A percentile compares a stretch with the other conserved stretches of the same genome.
Conservation (phyloP, 2,888 invertebrate genomes). For the Spodoptera exigua region DNA sequence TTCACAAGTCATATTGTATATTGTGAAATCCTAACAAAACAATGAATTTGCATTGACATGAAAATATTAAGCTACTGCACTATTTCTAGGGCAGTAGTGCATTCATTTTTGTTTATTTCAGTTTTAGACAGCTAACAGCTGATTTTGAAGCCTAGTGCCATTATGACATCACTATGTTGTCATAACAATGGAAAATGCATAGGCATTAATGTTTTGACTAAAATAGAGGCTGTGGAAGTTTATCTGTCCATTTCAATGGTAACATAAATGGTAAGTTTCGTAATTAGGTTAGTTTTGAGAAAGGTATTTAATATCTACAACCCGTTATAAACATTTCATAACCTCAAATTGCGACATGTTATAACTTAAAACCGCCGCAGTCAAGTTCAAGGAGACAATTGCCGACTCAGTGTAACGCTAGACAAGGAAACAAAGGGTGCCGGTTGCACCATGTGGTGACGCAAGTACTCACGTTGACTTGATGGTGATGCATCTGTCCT, state of each 20-base stretch:
- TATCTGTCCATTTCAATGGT: no score
- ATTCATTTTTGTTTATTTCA: not conserved
- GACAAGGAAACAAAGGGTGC: slow-evolving; percentile 54
- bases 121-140: slow-evolving; percentile 12
- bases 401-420: slow-evolving; percentile 15
- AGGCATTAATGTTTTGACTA: no score
- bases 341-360: slow-evolving; percentile 26
- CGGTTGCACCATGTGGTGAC: slow-evolving; percentile 66
- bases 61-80: not conserved
- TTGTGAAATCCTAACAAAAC: slow-evolving; percentile 20
- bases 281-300: no score
- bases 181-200: slow-evolving; percentile 11
- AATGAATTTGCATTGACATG: not conserved
- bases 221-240: no score
- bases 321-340: slow-evolving; percentile 3
- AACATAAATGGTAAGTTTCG: no score
- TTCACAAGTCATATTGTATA: not conserved
- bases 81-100: not conserved
- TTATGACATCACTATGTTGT: slow-evolving; percentile 16
- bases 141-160: slow-evolving; percentile 9
- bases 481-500: slow-evolving; percentile 99
- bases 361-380: not conserved
- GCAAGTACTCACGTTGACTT: slow-evolving; percentile 97
- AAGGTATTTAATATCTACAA: no score
- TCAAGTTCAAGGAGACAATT: slow-evolving; percentile 58